A percentile compares a stretch with the other conserved stretches of the same genome.
Conservation (phyloP, 2,113 vertebrate genomes). For the Hypomesus transpacificus region DNA sequence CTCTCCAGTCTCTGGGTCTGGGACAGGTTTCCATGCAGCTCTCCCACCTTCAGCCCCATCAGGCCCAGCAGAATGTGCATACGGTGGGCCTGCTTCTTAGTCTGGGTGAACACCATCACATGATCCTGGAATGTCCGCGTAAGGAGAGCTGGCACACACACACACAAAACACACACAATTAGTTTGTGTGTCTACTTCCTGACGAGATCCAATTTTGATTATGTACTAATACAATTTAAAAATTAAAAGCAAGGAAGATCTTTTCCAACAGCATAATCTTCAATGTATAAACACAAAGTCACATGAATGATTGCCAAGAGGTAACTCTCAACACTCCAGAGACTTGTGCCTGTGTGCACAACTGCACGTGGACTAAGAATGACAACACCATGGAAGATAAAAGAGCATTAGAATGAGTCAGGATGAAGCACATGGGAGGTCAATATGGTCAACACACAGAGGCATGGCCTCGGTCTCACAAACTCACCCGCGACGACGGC, state of each 20-base stretch:
- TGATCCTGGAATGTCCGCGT: conserved; percentile 93
- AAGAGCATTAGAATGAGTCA: too few relatives aligned
- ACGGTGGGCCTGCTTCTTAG: conserved; percentile 96
- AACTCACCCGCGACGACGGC: conserved; percentile 86
- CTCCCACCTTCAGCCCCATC: conserved; percentile 89
- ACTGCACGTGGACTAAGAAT: too few relatives aligned
- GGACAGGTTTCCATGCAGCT: conserved; percentile 94
- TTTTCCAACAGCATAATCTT: too few relatives aligned
- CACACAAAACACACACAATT: not conserved
- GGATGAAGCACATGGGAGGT: not conserved
- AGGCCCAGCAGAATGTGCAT: conserved; percentile 95
- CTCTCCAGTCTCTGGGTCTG: conserved; percentile 92
- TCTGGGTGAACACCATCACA: conserved; percentile 97
- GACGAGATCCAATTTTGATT: too few relatives aligned
- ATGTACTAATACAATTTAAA: too few relatives aligned
- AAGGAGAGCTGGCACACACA: conserved; percentile 77
- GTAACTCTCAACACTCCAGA: too few relatives aligned
- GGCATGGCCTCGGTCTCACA: not conserved
- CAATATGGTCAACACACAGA: not conserved
- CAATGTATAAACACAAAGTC: too few relatives aligned
- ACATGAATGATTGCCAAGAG: too few relatives aligned
- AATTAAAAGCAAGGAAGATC: too few relatives aligned
- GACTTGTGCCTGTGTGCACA: too few relatives aligned
- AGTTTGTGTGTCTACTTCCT: too few relatives aligned
- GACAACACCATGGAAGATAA: too few relatives aligned